These are phyloP conservation scores for Myiotriccus ornatus DNA, from an alignment of 2,797 vertebrate genomes.

Conservation along the genomic window DNA sequence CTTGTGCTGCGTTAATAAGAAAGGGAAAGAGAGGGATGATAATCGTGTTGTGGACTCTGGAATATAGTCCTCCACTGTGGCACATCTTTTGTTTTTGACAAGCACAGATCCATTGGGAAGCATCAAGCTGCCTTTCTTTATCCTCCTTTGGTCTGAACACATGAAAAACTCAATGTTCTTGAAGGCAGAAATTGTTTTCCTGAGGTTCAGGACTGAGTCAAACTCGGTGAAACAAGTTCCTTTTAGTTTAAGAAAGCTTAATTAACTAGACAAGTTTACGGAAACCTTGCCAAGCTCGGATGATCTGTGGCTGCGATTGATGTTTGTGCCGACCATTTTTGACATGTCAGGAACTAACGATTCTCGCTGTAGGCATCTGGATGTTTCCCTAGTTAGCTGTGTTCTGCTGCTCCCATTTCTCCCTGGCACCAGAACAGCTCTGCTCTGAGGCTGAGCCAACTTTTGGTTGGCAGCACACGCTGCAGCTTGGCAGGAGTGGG, in stretches of 20 bases:
- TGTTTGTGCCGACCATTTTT: neutral
- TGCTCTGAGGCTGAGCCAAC: neutral
- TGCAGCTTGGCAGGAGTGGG: neutral
- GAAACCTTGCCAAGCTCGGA: neutral
- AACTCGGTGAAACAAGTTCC: neutral
- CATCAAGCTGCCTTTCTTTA: neutral
- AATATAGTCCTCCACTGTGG: neutral
- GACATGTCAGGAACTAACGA: neutral
- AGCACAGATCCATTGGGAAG: neutral
- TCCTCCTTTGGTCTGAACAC: neutral
- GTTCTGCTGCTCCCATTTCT: conserved; percentile 22
- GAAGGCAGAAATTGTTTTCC: neutral
- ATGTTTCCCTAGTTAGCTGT: neutral
- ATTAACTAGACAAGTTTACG: conserved; percentile 28
- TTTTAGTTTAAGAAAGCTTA: conserved; percentile 17
- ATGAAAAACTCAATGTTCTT: neutral
- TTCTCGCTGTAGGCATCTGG: conserved; percentile 21
- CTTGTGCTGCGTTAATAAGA: neutral
- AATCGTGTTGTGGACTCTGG: neutral
- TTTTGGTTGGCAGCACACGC: conserved; percentile 1
- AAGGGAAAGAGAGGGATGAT: neutral
- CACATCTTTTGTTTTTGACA: neutral
- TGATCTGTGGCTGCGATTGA: conserved; percentile 11
- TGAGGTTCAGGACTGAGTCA: neutral
- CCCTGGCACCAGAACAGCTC: conserved; percentile 30